Conservation (phyloP, 2,797 vertebrate species). For the Spondyliosoma cantharus region DNA sequence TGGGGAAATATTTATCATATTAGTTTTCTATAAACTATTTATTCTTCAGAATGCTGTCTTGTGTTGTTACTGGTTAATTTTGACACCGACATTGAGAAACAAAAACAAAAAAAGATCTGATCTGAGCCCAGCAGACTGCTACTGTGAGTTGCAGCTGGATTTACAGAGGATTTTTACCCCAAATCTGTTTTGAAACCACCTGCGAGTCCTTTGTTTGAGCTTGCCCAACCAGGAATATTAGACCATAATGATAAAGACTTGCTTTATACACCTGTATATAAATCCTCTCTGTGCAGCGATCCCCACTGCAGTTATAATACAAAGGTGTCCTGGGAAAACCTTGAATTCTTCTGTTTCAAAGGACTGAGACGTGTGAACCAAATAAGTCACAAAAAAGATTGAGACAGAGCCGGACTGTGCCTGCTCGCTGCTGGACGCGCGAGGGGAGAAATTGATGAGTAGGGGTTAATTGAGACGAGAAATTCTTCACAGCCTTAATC, state of each 20-base stretch:
- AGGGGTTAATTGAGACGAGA: conserved; percentile 51
- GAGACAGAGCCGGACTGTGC: neutral
- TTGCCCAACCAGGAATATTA: conserved; percentile 5
- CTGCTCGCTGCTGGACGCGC: conserved; percentile 10
- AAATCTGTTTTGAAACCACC: conserved; percentile 17
- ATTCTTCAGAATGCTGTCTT: conserved; percentile 34
- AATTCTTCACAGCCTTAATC: conserved; percentile 29
- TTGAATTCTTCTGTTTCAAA: conserved; percentile 33
- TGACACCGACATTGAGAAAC: conserved; percentile 5
- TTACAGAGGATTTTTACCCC: conserved; percentile 8
- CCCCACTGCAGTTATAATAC: conserved; percentile 8
- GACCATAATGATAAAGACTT: neutral
- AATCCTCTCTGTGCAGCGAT: conserved; percentile 8
- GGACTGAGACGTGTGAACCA: conserved; percentile 6
- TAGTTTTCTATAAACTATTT: conserved; percentile 67
- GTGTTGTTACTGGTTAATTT: conserved; percentile 22
- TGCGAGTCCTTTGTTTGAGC: conserved; percentile 8
- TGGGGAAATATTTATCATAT: conserved; percentile 49
- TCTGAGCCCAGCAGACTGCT: conserved; percentile 13
- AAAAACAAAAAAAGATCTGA: neutral
- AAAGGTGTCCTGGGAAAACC: conserved; percentile 28
- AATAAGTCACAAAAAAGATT: conserved; percentile 38
- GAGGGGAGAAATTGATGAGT: neutral
- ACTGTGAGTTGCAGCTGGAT: conserved; percentile 8
- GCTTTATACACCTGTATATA: conserved; percentile 16